Evolutionary conservation across 37 sponge, comb jelly and placozoan species (phyloP).

Genomic region (Chondrosia reniformis): DNA sequence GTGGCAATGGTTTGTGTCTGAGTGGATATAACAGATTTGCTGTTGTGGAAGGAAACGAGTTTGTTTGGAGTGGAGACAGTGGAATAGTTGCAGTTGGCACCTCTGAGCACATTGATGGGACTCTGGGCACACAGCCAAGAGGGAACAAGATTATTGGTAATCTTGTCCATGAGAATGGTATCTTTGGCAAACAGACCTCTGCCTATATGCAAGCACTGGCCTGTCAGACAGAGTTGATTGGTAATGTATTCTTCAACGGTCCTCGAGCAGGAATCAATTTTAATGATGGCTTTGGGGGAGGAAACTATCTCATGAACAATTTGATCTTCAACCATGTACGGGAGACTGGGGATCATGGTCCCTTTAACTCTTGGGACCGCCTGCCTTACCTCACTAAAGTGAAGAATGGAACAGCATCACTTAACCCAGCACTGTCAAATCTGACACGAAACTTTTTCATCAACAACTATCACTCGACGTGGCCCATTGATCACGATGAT

Average conservation of each 20-base stretch:
- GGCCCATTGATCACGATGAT: slow-evolving; percentile 62
- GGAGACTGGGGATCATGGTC: slow-evolving; percentile 58
- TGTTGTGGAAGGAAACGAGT: slow-evolving; percentile 40
- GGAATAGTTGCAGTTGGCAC: slow-evolving; percentile 59
- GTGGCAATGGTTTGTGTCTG: slow-evolving; percentile 50
- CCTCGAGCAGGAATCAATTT: slow-evolving; percentile 63
- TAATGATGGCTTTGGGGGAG: slow-evolving; percentile 66
- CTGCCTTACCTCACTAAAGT: slow-evolving; percentile 37
- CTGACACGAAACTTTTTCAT: slow-evolving; percentile 41
- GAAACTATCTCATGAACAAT: slow-evolving; percentile 29
- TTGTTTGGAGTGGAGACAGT: slow-evolving; percentile 58
- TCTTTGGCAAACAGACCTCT: slow-evolving; percentile 52
- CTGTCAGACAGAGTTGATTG: slow-evolving; percentile 19
- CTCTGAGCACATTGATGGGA: slow-evolving; percentile 48
- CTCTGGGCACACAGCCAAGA: slow-evolving; percentile 37
- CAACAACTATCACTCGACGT: slow-evolving; percentile 46
- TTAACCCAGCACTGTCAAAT: slow-evolving; percentile 26
- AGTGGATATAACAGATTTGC: slow-evolving; percentile 41
- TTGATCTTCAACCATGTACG: slow-evolving; percentile 52
- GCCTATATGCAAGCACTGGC: slow-evolving; percentile 42
- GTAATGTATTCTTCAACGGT: slow-evolving; percentile 58
- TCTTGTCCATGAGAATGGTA: slow-evolving; percentile 58
- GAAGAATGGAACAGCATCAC: slow-evolving; percentile 16
- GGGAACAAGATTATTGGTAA: slow-evolving; percentile 30
- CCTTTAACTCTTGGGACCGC: slow-evolving; percentile 59